Conservation (phyloP, 2,888 invertebrate species). For the Copidosoma aretas region DNA sequence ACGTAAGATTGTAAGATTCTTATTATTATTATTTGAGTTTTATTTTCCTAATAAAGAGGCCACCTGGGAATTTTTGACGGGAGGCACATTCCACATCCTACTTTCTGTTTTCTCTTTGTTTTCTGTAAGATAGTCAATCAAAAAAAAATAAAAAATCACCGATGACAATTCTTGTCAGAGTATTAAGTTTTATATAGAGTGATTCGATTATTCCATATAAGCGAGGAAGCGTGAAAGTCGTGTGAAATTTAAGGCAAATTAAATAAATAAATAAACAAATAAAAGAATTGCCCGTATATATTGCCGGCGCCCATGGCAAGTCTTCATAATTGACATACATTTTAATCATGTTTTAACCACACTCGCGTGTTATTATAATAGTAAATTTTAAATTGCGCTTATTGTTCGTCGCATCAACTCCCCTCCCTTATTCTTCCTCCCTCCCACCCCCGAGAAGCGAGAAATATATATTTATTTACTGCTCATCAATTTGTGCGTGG, state of each 20-base stretch:
- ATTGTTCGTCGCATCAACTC: constrained; percentile 35
- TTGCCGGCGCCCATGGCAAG: neutral
- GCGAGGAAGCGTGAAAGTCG: constrained; percentile 16
- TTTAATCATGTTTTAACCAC: constrained; percentile 21
- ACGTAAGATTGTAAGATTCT: constrained; percentile 27
- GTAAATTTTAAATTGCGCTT: constrained; percentile 31
- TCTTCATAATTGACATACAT: constrained; percentile 17
- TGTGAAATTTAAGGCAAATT: constrained; percentile 8
- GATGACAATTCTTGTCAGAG: constrained; percentile 29
- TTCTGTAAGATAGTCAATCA: constrained; percentile 38
- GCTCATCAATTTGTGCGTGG: constrained; percentile 21
- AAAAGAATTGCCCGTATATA: neutral
- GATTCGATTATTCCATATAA: constrained; percentile 27
- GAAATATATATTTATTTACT: constrained; percentile 37
- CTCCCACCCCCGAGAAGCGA: constrained; percentile 32
- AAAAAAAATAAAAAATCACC: constrained; percentile 21
- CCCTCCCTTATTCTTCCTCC: too few species aligned
- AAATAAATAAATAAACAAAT: constrained; percentile 24
- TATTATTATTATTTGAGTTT: constrained; percentile 30
- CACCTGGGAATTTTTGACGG: constrained; percentile 40
- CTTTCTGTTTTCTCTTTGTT: constrained; percentile 11
- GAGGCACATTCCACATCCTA: constrained; percentile 36
- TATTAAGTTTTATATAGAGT: constrained; percentile 33
- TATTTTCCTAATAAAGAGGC: constrained; percentile 36
- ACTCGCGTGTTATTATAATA: constrained; percentile 24